These are phyloP conservation scores for Gorsachius goisagi DNA, from an alignment of 2,113 vertebrate species.

Conservation along the genomic window DNA sequence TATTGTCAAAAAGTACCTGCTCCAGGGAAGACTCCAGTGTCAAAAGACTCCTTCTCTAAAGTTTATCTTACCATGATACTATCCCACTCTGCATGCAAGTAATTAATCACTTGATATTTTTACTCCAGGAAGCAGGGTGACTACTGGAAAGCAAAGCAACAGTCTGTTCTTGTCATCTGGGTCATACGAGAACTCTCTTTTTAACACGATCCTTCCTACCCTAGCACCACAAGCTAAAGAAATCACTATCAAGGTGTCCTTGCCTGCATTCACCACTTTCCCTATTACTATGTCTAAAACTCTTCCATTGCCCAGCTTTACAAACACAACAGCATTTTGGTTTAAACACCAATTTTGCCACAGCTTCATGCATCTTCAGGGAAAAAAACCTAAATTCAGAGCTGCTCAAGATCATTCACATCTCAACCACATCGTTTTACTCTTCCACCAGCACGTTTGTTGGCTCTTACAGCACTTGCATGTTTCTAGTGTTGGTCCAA, in stretches of 20 bases:
- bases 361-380: neutral
- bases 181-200: neutral
- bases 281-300: neutral
- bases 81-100: neutral
- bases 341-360: neutral
- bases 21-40: accelerated
- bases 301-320: neutral
- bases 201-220: neutral
- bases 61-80: neutral
- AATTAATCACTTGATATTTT: neutral
- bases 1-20: neutral
- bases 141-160: neutral
- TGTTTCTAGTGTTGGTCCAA: neutral
- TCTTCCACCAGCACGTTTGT: neutral
- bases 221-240: neutral
- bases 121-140: neutral
- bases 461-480: neutral
- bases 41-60: neutral
- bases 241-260: neutral
- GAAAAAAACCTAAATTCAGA: neutral
- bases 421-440: neutral
- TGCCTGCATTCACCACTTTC: neutral
- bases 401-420: neutral
- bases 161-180: neutral
- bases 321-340: neutral